These are phyloP conservation scores for Pterostichus niger DNA, from an alignment of 2,888 invertebrate species.

Conservation along the genomic window DNA sequence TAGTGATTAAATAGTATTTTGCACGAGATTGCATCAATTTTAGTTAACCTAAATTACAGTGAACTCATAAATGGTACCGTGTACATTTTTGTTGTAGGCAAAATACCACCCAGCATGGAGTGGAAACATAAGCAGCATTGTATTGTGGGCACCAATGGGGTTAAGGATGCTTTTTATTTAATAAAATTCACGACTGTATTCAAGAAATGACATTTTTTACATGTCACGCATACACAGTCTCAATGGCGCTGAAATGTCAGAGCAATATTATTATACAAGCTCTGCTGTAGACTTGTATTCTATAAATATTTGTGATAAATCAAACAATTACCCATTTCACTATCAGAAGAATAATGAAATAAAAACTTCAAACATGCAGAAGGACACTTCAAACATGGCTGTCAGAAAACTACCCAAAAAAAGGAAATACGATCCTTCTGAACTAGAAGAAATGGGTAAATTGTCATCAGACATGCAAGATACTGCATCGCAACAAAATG, in stretches of 20 bases:
- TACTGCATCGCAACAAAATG: conserved; percentile 71
- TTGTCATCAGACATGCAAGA: conserved; percentile 70
- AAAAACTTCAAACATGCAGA: conserved; percentile 55
- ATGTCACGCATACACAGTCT: conserved; percentile 43
- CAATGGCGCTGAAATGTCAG: conserved; percentile 60
- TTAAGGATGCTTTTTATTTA: conserved; percentile 37
- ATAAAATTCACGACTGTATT: conserved; percentile 31
- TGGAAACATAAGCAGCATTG: conserved; percentile 28
- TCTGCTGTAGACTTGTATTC: conserved; percentile 37
- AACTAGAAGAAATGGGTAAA: conserved; percentile 85
- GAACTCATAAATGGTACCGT: conserved; percentile 35
- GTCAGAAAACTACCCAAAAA: conserved; percentile 95
- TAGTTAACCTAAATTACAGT: conserved; percentile 62
- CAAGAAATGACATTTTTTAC: conserved; percentile 53
- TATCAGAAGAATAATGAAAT: conserved; percentile 23
- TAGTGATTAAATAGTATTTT: conserved; percentile 40
- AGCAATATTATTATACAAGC: conserved; percentile 46
- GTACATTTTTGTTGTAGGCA: conserved; percentile 55
- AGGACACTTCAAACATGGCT: conserved; percentile 75
- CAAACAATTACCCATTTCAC: conserved; percentile 19
- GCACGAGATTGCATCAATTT: conserved; percentile 32
- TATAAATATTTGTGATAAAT: conserved; percentile 30
- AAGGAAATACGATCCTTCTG: conserved; percentile 90
- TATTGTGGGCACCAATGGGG: conserved; percentile 19
- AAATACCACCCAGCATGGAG: conserved; percentile 54